These are phyloP conservation scores for Cotesia chilonis DNA, from an alignment of 1,140 invertebrate genomes.

Conservation along the genomic window DNA sequence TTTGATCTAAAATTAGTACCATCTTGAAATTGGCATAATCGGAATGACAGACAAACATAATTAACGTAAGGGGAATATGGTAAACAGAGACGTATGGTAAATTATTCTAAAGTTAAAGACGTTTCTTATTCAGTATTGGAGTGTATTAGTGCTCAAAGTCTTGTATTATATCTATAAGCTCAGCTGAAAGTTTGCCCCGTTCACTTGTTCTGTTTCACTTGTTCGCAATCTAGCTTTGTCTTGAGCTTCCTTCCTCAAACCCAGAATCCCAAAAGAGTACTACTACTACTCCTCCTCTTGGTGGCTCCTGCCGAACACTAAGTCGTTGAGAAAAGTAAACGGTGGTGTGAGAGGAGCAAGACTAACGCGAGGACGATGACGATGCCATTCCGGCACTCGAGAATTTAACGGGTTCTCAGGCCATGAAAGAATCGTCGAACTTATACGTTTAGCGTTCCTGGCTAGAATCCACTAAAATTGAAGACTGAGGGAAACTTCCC, in stretches of 20 bases:
- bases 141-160: not conserved
- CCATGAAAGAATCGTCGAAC: conserved; percentile 53
- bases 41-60: conserved; percentile 52
- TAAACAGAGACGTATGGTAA: conserved; percentile 47
- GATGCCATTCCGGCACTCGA: conserved; percentile 21
- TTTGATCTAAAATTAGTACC: conserved; percentile 43
- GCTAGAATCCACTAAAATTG: conserved; percentile 28
- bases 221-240: no score
- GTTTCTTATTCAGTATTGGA: conserved; percentile 28
- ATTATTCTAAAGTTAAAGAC: conserved; percentile 48
- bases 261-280: not conserved
- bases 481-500: not conserved
- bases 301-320: not conserved
- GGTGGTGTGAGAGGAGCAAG: conserved; percentile 29
- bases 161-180: not conserved
- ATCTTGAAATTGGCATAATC: conserved; percentile 54
- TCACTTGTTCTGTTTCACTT: no score
- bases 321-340: conserved; percentile 39
- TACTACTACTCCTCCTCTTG: no score
- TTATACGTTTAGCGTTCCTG: conserved; percentile 30
- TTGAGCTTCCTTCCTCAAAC: no score
- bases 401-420: conserved; percentile 47
- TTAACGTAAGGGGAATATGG: not conserved
- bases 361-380: conserved; percentile 54
- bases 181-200: no score